These are phyloP conservation scores for Pterois miles DNA, from an alignment of 2,797 vertebrate species.

Conservation along the genomic window DNA sequence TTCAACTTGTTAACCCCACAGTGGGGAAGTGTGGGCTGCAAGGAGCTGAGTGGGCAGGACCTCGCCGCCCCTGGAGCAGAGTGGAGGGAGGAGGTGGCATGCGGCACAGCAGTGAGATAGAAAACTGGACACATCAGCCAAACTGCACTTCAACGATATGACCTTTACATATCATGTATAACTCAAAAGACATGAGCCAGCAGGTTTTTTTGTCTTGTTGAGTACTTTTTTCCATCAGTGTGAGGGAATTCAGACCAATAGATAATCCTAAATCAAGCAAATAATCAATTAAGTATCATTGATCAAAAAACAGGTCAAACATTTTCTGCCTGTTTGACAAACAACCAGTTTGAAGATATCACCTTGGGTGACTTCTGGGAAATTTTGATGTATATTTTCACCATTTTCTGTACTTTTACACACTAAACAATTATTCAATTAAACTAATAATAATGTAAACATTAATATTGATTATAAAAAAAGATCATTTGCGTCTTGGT, in stretches of 20 bases:
- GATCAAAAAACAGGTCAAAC: background rate
- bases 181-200: background rate
- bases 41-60: conserved; percentile 45
- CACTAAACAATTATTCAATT: background rate
- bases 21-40: conserved; percentile 12
- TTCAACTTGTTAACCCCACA: conserved; percentile 35
- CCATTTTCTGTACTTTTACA: background rate
- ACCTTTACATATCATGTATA: background rate
- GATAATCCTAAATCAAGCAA: background rate
- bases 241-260: background rate
- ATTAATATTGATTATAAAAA: background rate
- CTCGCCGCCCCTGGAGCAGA: background rate
- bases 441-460: background rate
- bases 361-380: background rate
- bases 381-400: background rate
- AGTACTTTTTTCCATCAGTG: background rate
- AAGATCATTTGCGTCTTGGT: background rate
- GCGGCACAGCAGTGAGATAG: background rate
- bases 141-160: background rate
- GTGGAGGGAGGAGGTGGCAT: conserved; percentile 22
- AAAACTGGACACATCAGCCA: conserved; percentile 37
- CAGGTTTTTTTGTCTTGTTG: background rate
- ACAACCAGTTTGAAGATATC: background rate
- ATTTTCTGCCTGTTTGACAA: background rate
- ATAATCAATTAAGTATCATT: background rate